These are phyloP conservation scores for Chelidonichthys spinosus DNA, from an alignment of 2,797 vertebrate genomes.

Conservation along the genomic window DNA sequence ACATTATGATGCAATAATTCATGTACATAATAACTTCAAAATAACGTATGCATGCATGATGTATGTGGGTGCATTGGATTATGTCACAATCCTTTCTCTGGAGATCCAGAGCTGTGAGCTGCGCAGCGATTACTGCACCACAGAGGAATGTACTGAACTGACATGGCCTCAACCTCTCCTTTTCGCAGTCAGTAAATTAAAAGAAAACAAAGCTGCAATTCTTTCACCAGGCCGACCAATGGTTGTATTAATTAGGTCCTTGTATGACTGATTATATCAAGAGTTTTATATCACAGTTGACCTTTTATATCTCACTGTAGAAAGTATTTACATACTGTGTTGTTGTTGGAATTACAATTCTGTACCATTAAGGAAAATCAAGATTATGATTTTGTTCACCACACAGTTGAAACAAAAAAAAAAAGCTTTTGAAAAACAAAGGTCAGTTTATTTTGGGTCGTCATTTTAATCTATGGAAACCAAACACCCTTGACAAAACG, in stretches of 20 bases:
- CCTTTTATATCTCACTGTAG: not conserved
- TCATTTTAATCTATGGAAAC: conserved; percentile 67
- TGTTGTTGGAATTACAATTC: conserved; percentile 2
- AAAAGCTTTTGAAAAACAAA: conserved; percentile 37
- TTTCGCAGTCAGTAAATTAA: conserved; percentile 35
- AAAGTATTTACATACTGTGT: not conserved
- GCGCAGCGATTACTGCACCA: conserved; percentile 30
- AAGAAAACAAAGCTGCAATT: conserved; percentile 49
- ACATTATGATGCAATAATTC: conserved; percentile 19
- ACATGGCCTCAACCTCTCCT: conserved; percentile 31
- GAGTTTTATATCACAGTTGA: conserved; percentile 20
- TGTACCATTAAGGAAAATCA: conserved; percentile 8
- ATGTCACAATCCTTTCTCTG: conserved; percentile 10
- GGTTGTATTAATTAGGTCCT: not conserved
- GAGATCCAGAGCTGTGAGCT: conserved; percentile 21
- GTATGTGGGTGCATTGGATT: conserved; percentile 14
- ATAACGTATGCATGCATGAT: conserved; percentile 2
- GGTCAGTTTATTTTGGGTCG: conserved; percentile 51
- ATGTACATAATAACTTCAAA: conserved; percentile 13
- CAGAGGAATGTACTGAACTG: conserved; percentile 44
- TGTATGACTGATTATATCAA: conserved; percentile 16
- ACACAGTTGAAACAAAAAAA: conserved; percentile 9
- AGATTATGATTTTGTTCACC: not conserved
- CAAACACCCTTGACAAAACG: conserved; percentile 51
- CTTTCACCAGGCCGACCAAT: not conserved